Percentiles rank a stretch among this genome's conserved stretches.
Evolutionary conservation across 2,113 vertebrate species (phyloP).

Genomic region (Pachyramphus minor): DNA sequence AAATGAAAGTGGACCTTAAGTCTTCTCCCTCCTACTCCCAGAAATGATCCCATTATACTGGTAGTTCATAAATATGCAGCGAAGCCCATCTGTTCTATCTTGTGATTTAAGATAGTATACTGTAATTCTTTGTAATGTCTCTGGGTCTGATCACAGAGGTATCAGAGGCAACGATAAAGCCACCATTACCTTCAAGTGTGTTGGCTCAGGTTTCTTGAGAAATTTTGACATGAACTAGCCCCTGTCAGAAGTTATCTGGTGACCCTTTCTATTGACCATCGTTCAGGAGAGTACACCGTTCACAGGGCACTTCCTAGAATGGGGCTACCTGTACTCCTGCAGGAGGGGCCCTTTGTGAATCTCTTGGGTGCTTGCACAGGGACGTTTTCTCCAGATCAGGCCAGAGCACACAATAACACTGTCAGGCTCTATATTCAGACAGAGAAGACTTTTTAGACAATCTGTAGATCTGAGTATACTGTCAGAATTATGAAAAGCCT

Average conservation of each 20-base stretch:
- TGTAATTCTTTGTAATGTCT: background rate
- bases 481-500: constrained; percentile 72
- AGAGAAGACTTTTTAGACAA: constrained; percentile 64
- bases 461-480: constrained; percentile 65
- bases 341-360: background rate
- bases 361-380: background rate
- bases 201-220: background rate
- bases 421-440: constrained; percentile 48
- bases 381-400: constrained; percentile 11
- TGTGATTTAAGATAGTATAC: background rate
- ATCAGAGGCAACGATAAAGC: background rate
- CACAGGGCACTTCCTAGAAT: background rate
- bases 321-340: background rate
- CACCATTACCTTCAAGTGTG: background rate
- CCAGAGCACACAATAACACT: constrained; percentile 17
- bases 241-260: fast-evolving
- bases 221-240: background rate
- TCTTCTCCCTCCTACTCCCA: constrained; percentile 10
- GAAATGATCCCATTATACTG: constrained; percentile 37
- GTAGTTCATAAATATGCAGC: constrained; percentile 47
- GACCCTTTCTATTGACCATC: background rate
- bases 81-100: constrained; percentile 41
- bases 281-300: fast-evolving
- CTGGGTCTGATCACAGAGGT: background rate
- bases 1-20: constrained; percentile 30